Evolutionary conservation across 64 coral and sea anemone species (phyloP), one percentile per base, ranked within the genome.

Genomic region (Catalaphyllia jardinei): DNA sequence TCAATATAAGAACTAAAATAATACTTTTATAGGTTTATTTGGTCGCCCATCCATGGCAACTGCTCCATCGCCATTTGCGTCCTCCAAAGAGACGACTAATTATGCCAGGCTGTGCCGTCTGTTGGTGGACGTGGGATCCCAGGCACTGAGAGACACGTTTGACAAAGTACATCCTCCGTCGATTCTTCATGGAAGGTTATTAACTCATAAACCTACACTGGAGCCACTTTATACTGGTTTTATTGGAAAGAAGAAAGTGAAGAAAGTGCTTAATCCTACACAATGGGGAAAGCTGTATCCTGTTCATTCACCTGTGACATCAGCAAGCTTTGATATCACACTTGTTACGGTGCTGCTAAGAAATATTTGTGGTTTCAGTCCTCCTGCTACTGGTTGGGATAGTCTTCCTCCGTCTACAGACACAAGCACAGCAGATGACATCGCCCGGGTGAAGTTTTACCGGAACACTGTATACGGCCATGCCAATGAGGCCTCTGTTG

Each of bases 361-460:
- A 27, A 89, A 89, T 27, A 89, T 89, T 16, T 89, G 76, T 28
- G 38, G 60, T 16, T 30, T 89, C 30, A 2, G 15, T 14, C 1
- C 55, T 5, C 88, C 88, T 16, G 17, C 61, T 11, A 67, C 19
- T 22, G 88, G 88, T n/a, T 89, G 88, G 88, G 88, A 89, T 46
- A 19, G 19, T 4, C 88, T 89, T 38, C 88, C 88, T 9, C 25
- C 51, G 14, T 1, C 82, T 6, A 59, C 82, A 51, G 82, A 92
- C 82, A 86, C 16, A 49, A 71, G 35, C 5, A 83, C 19, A 2
- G 89, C 74, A 52, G 89, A 50, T 20, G 81, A 85, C 31, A 62
- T 91, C 16, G 89, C 73, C 19, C 67, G 89, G 16, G 54, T 91
- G 24, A 91, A 91, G 30, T 91, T 76, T 59, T 91, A 91, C 60